A percentile compares a stretch with the other conserved stretches of the same genome.
phyloP scores from a whole-genome alignment of 2,113 vertebrate genomes.

The Notarius lentiginosus region DNA sequence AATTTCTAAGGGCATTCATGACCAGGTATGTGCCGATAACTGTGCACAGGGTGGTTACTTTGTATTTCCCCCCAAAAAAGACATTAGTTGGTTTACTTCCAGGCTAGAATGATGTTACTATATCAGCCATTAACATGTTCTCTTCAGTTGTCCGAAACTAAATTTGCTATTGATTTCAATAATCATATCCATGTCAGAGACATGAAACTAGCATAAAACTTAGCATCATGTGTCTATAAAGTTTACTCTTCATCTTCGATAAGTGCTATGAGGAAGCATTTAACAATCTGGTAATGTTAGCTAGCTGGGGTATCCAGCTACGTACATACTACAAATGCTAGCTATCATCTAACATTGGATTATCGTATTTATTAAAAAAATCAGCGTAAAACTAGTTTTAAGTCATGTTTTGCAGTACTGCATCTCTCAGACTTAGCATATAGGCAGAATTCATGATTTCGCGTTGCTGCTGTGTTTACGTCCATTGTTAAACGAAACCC shows the following conservation, averaged over 20 bases:
- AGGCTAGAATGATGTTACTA: background rate
- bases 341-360: background rate
- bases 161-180: background rate
- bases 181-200: background rate
- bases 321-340: background rate
- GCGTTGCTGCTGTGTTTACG: background rate
- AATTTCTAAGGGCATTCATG: constrained; percentile 25
- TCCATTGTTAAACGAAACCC: background rate
- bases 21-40: constrained; percentile 32
- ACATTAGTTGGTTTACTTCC: constrained; percentile 2
- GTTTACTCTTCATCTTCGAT: background rate
- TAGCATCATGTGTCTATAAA: background rate
- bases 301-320: background rate
- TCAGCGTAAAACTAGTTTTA: background rate
- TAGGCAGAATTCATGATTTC: background rate
- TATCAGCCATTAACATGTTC: background rate
- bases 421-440: background rate
- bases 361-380: background rate
- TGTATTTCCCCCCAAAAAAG: background rate
- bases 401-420: constrained; percentile 8
- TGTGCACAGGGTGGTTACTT: constrained; percentile 13
- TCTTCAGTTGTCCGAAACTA: background rate
- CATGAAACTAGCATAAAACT: background rate
- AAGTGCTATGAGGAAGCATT: background rate
- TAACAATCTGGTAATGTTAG: background rate